Evolutionary conservation across 2,888 invertebrate species (phyloP), one percentile per base, ranked within the genome.

Genomic region (Lasioglossum villosulum): DNA sequence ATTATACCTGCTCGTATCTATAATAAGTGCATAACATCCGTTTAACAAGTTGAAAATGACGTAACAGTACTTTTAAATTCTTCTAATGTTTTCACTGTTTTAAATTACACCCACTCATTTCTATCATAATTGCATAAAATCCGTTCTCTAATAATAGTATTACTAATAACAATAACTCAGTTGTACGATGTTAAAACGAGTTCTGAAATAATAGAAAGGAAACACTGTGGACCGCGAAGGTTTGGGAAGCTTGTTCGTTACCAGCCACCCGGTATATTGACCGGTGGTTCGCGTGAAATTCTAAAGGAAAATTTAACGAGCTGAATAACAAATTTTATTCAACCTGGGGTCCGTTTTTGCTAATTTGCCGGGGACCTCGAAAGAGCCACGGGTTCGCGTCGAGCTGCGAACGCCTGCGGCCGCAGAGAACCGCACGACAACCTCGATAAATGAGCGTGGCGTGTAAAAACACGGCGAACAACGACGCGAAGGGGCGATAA

Each of bases 361-460:
- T 52, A 70, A 84, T 84, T 78, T 30, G 14, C 42, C 30, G 42
- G 39, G 48, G 59, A 68, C 39, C 72, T 30, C 19, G 48, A 66
- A 52, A 19, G 14, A 14, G 72, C 6, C 34, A 8, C 12, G 75
- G 56, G 45, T 66, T 66, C 76, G 8, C 75, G 75, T 72, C 42
- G 10, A 1, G n/a, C n/a, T 56, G 56, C 56, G 56, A 56, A 56
- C 56, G 56, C n/a, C 56, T 56, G 56, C 56, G 56, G 10, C 52
- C 23, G 45, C 52, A 48, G 42, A 45, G 75, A 27, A 10, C 59
- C 39, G 59, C 52, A 39, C 74, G 77, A 59, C 83, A 42, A 72
- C 52, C 75, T 84, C 78, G 75, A 84, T 84, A 78, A 84, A 75
- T n/a, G 75, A 72, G 19, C 63, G 71, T 75, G 52, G 14, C 59